Base-by-base conservation (phyloP, 2,888 invertebrate genomes). In the Elmis aenea region DNA sequence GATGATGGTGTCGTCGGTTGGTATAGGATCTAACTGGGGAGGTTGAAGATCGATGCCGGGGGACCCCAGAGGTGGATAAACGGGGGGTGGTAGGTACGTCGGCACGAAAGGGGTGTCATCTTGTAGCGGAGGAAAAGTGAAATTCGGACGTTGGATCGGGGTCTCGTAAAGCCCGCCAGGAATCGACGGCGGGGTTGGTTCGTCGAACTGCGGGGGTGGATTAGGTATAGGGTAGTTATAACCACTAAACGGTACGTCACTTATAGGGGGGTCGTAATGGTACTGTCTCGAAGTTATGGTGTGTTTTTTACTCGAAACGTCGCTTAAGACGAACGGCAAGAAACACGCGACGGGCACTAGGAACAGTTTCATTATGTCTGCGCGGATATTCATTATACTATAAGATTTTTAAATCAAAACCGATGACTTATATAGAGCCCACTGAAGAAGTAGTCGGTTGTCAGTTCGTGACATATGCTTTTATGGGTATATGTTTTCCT, bases 141-240 rank as follows among this genome's bases (percentile, higher is more conserved):
- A n/a, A 11, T 41, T 42, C n/a, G 34, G 34, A 10, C 16, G 4
- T 8, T 15, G 18, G 8, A 53, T 54, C 6, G 58, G 58, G 10
- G 55, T 27, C 28, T 58, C 33, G 9, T 33, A 33, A 25, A 33
- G 24, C 2, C 25, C 25, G n/a, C 25, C 21, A 3, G 33, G 33
- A n/a, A 15, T 11, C 2, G 16, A 10, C 12, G 51, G 47, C 3
- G 52, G 40, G 3, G 51, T 36, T 5, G 52, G 46, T 34, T 58
- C 59, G 26, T 60, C 59, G 13, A 57, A 50, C 13, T 50, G 48
- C 9, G 52, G 22, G 2, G 54, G 54, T 1, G 58, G 56, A 4
- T 49, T 47, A n/a, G 55, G 58, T 30, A 57, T 51, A 6, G 58
- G 58, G 30, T 62, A 62, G 23, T 50, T 43, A 33, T 58, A 60